These are phyloP conservation scores for Sarcophaga caerulescens DNA, from an alignment of 2,888 invertebrate genomes.

Conservation along the genomic window DNA sequence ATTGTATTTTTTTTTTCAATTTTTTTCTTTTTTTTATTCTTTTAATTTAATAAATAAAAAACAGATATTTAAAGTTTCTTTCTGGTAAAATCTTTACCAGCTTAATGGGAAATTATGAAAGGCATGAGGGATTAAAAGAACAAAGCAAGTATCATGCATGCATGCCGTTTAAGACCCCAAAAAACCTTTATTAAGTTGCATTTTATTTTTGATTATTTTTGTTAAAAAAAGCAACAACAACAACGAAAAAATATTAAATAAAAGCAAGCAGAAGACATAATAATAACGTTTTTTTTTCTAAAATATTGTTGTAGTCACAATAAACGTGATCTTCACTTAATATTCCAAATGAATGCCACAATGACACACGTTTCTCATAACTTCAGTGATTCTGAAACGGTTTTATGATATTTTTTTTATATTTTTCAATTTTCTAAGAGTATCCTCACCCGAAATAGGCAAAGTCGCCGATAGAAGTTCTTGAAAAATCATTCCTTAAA, in stretches of 20 bases:
- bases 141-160: not conserved
- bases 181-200: slow-evolving; percentile 12
- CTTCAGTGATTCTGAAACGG: slow-evolving; percentile 29
- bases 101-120: too few species aligned
- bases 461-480: too few species aligned
- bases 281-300: not conserved
- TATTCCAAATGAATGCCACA: slow-evolving; percentile 24
- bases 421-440: too few species aligned
- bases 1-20: slow-evolving; percentile 9
- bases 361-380: slow-evolving; percentile 49
- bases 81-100: too few species aligned
- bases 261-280: slow-evolving; percentile 3
- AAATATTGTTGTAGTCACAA: slow-evolving; percentile 11
- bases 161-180: not conserved
- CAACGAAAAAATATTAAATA: slow-evolving; percentile 3
- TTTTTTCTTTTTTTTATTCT: too few species aligned
- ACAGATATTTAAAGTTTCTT: not conserved
- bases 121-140: not conserved
- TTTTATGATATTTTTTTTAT: not conserved
- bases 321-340: slow-evolving; percentile 54
- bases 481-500: too few species aligned
- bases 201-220: too few species aligned
- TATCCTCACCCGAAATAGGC: too few species aligned
- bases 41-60: not conserved
- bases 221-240: not conserved